phyloP scores from a whole-genome alignment of 2,113 vertebrate genomes.

The Lampris megalopsis region DNA sequence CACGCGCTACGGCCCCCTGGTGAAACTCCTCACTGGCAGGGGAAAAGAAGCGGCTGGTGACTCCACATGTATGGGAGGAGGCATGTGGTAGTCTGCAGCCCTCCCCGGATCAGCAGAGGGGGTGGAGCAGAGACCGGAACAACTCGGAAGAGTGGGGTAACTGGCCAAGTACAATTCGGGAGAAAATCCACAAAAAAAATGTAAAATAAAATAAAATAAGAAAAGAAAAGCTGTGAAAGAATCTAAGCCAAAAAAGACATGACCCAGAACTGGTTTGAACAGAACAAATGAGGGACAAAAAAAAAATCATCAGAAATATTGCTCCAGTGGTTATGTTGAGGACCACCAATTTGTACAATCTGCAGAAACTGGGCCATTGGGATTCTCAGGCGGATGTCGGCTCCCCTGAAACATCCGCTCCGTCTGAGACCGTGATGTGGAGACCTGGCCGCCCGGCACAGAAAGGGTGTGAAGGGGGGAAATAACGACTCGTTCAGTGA shows the following conservation, averaged over 20 bases:
- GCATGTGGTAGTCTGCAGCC: too few relatives aligned
- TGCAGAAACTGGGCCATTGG: conserved; percentile 23
- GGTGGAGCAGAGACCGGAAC: too few relatives aligned
- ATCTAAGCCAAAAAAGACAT: not conserved
- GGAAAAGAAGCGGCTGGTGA: too few relatives aligned
- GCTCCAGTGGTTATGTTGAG: conserved; percentile 9
- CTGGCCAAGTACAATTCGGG: too few relatives aligned
- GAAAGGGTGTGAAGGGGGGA: conserved; percentile 4
- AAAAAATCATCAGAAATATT: not conserved
- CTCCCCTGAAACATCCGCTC: conserved; percentile 21
- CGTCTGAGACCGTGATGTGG: conserved; percentile 11
- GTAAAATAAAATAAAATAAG: not conserved
- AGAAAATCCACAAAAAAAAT: too few relatives aligned
- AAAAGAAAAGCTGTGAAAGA: not conserved
- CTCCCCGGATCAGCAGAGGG: too few relatives aligned
- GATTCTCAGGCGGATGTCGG: conserved; percentile 17
- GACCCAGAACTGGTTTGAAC: not conserved
- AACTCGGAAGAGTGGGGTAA: too few relatives aligned
- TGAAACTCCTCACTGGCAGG: too few relatives aligned
- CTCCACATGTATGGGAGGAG: too few relatives aligned
- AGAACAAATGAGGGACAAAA: not conserved
- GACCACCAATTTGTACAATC: conserved; percentile 15
- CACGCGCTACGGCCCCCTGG: too few relatives aligned
- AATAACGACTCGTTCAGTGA: conserved; percentile 13
- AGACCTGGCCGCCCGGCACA: conserved; percentile 15